Evolutionary conservation across 2,797 vertebrate genomes (phyloP).

Genomic region (Calcarius lapponicus): DNA sequence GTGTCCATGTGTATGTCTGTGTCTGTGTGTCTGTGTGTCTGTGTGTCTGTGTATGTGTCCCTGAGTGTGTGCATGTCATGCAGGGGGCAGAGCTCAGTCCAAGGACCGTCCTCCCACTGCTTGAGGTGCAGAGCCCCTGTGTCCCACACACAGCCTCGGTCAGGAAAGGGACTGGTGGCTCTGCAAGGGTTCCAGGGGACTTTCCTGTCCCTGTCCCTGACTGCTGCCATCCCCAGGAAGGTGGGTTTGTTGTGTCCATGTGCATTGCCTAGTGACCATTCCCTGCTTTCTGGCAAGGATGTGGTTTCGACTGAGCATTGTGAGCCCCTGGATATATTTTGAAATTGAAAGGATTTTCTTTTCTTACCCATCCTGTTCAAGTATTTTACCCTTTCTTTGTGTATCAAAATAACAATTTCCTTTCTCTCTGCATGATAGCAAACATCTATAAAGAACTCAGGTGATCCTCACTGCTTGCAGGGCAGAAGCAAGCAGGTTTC

Average conservation of each 20-base stretch:
- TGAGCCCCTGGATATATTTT: not conserved
- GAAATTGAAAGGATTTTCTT: constrained; percentile 4
- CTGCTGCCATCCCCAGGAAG: not conserved
- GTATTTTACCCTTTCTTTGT: not conserved
- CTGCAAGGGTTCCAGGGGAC: fast-evolving
- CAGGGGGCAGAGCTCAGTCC: not conserved
- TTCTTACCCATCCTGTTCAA: not conserved
- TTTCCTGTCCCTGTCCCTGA: fast-evolving
- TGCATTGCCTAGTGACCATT: not conserved
- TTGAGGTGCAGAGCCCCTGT: fast-evolving
- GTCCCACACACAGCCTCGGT: fast-evolving
- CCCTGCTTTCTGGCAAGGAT: not conserved
- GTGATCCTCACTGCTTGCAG: constrained; percentile 41
- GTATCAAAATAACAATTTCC: not conserved
- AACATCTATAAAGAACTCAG: constrained; percentile 56
- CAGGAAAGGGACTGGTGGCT: fast-evolving
- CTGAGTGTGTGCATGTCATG: fast-evolving
- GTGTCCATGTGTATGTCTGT: not conserved
- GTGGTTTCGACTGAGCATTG: not conserved
- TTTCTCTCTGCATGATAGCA: not conserved
- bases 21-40: not conserved
- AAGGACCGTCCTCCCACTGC: fast-evolving
- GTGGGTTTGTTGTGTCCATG: fast-evolving
- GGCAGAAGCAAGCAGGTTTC: constrained; percentile 35
- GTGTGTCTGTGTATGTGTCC: not conserved